A percentile compares a stretch with the other conserved stretches of the same genome.
Evolutionary conservation across 2,113 vertebrate genomes (phyloP).

Genomic region (Cryptotis parvus): DNA sequence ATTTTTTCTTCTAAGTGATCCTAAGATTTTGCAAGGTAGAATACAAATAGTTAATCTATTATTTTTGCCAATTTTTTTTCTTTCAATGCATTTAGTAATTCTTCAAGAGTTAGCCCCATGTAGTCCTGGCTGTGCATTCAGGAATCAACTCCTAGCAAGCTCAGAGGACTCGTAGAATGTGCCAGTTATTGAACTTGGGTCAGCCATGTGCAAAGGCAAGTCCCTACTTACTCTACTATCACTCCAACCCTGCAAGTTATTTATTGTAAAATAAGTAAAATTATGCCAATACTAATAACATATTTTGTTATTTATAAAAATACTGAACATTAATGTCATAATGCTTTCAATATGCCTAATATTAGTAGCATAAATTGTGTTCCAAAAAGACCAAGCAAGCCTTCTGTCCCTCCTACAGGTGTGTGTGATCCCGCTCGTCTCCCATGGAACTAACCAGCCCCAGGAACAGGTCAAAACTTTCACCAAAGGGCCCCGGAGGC

Average conservation of each 20-base stretch:
- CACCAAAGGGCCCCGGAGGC: no score
- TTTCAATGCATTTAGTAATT: not conserved
- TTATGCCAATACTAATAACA: not conserved
- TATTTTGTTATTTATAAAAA: constrained; percentile 35
- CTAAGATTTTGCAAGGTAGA: constrained; percentile 42
- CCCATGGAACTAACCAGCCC: no score
- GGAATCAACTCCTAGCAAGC: not conserved
- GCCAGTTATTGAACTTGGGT: not conserved
- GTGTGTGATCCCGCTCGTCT: no score
- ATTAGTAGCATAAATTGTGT: constrained; percentile 23
- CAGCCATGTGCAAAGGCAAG: no score
- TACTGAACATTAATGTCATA: constrained; percentile 27
- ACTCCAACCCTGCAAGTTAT: not conserved
- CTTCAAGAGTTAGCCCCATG: no score
- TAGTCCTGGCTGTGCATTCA: no score
- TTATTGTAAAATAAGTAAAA: constrained; percentile 36
- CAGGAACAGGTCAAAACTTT: no score
- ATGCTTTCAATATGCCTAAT: not conserved
- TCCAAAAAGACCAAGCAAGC: not conserved
- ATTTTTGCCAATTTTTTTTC: constrained; percentile 42
- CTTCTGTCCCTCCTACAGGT: no score
- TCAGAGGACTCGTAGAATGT: not conserved
- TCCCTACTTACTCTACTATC: no score
- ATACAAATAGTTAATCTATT: constrained; percentile 18
- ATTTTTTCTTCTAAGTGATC: constrained; percentile 20